phyloP scores from a whole-genome alignment of 2,888 invertebrate genomes.

The Myopa testacea region DNA sequence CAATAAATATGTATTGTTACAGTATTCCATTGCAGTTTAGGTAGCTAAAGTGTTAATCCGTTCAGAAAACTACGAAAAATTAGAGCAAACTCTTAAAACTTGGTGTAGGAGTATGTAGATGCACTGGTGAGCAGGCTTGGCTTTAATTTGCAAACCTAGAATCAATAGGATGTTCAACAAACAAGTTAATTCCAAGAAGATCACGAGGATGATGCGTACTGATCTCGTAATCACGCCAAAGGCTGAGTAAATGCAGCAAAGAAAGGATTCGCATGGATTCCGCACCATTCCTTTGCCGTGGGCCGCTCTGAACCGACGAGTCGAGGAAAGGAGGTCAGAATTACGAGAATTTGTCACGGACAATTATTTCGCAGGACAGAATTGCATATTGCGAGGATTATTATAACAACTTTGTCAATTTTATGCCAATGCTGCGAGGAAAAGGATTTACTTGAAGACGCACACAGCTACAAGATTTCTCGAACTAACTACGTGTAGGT shows the following conservation, averaged over 20 bases:
- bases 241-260: constrained; percentile 5
- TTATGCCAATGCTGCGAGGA: not conserved
- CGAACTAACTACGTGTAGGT: not conserved
- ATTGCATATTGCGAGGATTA: constrained; percentile 29
- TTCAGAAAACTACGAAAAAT: not conserved
- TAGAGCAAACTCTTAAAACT: constrained; percentile 11
- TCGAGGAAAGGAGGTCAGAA: constrained; percentile 3
- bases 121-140: not conserved
- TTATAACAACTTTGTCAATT: constrained; percentile 22
- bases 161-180: constrained; percentile 27
- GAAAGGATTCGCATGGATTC: constrained; percentile 17
- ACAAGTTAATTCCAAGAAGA: constrained; percentile 35
- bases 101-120: not conserved
- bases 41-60: too few species aligned
- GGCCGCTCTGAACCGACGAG: not conserved
- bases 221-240: constrained; percentile 32
- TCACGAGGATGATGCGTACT: constrained; percentile 13
- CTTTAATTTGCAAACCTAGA: constrained; percentile 27
- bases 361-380: constrained; percentile 29
- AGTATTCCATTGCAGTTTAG: too few species aligned
- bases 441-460: not conserved
- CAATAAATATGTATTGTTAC: too few species aligned
- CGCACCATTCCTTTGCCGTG: constrained; percentile 8
- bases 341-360: constrained; percentile 36
- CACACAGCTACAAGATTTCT: not conserved